A percentile compares a stretch with the other conserved stretches of the same genome.
phyloP scores from a whole-genome alignment of 2,888 invertebrate genomes.

The Byasa hedistus region DNA sequence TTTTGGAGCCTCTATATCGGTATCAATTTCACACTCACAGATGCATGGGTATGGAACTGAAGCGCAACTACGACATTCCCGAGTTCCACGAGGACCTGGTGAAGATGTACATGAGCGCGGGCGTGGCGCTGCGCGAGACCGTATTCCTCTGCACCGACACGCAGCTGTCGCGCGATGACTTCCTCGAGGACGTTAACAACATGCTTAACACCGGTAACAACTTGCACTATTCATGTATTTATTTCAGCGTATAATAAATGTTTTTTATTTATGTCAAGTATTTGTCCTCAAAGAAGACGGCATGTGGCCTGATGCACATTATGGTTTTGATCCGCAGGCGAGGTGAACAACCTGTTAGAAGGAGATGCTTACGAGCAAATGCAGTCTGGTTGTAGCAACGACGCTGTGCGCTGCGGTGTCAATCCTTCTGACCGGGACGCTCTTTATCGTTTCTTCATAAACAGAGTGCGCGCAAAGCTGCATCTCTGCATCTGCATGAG shows the following conservation, averaged over 20 bases:
- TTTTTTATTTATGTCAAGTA: no score
- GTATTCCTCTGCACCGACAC: slow-evolving; percentile 94
- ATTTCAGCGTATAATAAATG: not conserved
- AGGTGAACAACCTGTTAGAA: slow-evolving; percentile 94
- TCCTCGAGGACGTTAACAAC: slow-evolving; percentile 95
- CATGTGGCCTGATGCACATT: no score
- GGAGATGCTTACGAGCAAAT: slow-evolving; percentile 92
- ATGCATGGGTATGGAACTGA: slow-evolving; percentile 93
- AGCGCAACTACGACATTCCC: slow-evolving; percentile 89
- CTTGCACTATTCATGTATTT: not conserved
- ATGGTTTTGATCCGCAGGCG: slow-evolving; percentile 79
- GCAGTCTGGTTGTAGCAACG: slow-evolving; percentile 86
- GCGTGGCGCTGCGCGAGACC: slow-evolving; percentile 85
- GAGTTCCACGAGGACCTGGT: slow-evolving; percentile 93
- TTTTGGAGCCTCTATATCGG: not conserved
- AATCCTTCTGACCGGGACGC: slow-evolving; percentile 85
- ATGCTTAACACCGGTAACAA: slow-evolving; percentile 89
- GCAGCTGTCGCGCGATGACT: slow-evolving; percentile 94
- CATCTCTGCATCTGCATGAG: slow-evolving; percentile 95
- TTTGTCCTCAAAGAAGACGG: no score
- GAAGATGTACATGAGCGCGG: slow-evolving; percentile 88
- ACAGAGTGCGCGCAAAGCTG: slow-evolving; percentile 88
- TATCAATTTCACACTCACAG: slow-evolving; percentile 56
- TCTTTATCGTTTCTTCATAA: slow-evolving; percentile 92
- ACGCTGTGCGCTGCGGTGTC: slow-evolving; percentile 85